Evolutionary conservation across 2,888 invertebrate species (phyloP).

Genomic region (Thera britannica): DNA sequence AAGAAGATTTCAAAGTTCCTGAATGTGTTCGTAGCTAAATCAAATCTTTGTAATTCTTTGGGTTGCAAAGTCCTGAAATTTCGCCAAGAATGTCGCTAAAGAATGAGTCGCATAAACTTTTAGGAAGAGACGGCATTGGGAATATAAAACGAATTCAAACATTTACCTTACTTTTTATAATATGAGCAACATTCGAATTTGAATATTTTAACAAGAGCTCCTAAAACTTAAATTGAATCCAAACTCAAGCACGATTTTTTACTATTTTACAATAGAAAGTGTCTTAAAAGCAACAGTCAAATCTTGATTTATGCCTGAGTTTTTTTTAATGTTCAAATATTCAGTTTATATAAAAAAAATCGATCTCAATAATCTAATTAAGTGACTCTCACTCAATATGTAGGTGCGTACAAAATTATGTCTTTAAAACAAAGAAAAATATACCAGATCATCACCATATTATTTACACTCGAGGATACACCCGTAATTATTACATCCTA

Average conservation of each 20-base stretch:
- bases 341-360: too few species aligned
- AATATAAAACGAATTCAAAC: conserved; percentile 1
- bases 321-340: too few species aligned
- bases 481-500: neutral
- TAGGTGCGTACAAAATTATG: neutral
- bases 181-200: neutral
- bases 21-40: conserved; percentile 7
- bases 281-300: too few species aligned
- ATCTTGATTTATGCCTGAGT: too few species aligned
- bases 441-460: too few species aligned
- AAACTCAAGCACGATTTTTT: neutral
- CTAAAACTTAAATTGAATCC: neutral
- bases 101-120: conserved; percentile 2
- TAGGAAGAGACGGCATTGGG: conserved; percentile 1
- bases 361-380: too few species aligned
- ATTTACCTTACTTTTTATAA: neutral
- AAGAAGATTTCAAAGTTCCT: conserved; percentile 8
- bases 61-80: conserved; percentile 11
- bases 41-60: conserved; percentile 15
- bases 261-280: too few species aligned
- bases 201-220: neutral
- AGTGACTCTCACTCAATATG: neutral
- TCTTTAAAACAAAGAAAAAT: too few species aligned
- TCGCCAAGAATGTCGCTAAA: conserved; percentile 5
- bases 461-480: neutral